Evolutionary conservation across 2,888 invertebrate species (phyloP).

Genomic region (Steinernema hermaphroditum): DNA sequence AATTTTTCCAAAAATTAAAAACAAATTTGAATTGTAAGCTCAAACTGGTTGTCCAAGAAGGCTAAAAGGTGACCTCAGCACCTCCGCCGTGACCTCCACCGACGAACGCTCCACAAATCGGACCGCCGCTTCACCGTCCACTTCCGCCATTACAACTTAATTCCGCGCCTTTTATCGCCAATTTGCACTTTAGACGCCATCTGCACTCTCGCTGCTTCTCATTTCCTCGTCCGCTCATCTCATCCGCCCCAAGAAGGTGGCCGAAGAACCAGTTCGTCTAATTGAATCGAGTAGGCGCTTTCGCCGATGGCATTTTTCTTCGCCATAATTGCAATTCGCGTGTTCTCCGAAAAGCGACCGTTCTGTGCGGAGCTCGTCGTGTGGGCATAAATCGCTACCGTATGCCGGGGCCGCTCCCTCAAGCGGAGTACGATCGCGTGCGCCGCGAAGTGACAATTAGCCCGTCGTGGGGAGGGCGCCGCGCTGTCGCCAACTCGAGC

Average conservation of each 20-base stretch:
- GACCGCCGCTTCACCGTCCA: too few relatives aligned
- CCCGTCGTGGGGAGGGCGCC: background rate
- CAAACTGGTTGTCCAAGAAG: too few relatives aligned
- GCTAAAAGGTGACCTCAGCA: too few relatives aligned
- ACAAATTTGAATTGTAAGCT: too few relatives aligned
- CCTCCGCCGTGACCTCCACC: too few relatives aligned
- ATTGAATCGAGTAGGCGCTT: slow-evolving; percentile 18
- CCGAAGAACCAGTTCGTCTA: slow-evolving; percentile 17
- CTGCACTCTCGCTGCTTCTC: background rate
- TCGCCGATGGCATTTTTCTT: background rate
- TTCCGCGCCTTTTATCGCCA: background rate
- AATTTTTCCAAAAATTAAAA: too few relatives aligned
- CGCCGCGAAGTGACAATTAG: slow-evolving; percentile 14
- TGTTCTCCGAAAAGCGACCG: slow-evolving; percentile 11
- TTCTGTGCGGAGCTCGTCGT: background rate
- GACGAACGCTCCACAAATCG: too few relatives aligned
- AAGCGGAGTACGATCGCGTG: slow-evolving; percentile 15
- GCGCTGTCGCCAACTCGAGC: slow-evolving; percentile 19
- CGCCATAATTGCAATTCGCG: slow-evolving; percentile 26
- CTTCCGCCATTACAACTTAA: too few relatives aligned
- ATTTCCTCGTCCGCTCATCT: background rate
- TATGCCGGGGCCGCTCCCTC: background rate
- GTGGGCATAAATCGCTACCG: slow-evolving; percentile 12
- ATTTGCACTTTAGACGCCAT: background rate
- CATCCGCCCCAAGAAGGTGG: background rate